A percentile compares a stretch with the other conserved stretches of the same genome.
Evolutionary conservation across 2,888 invertebrate genomes (phyloP).

Genomic region (Cataglyphis cursor): DNA sequence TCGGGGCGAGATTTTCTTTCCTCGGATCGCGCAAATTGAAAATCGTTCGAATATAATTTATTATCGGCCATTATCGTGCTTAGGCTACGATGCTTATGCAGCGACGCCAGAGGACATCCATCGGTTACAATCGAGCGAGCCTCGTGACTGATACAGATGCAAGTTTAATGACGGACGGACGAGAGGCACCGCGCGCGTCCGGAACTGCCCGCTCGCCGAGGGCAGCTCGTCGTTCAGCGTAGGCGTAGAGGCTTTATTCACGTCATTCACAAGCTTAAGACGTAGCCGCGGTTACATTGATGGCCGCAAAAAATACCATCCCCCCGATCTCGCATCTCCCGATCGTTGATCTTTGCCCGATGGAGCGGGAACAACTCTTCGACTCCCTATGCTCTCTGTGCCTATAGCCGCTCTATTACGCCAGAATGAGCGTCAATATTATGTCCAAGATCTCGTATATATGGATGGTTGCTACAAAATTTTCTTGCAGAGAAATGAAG

Average conservation of each 20-base stretch:
- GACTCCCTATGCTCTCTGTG: background rate
- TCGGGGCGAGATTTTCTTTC: background rate
- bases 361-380: constrained; percentile 22
- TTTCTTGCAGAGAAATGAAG: background rate
- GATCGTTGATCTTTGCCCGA: constrained; percentile 63
- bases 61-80: constrained; percentile 3
- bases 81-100: background rate
- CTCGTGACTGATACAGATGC: constrained; percentile 75
- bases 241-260: constrained; percentile 53
- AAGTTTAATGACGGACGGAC: constrained; percentile 60
- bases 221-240: constrained; percentile 28
- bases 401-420: constrained; percentile 10
- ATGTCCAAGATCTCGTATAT: background rate
- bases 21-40: constrained; percentile 31
- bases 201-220: constrained; percentile 38
- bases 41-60: constrained; percentile 32
- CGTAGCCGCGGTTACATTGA: constrained; percentile 11
- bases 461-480: background rate
- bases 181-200: constrained; percentile 42
- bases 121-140: constrained; percentile 60
- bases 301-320: constrained; percentile 29
- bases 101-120: constrained; percentile 17
- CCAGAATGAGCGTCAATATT: background rate
- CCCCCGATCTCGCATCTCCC: constrained; percentile 17
- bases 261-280: constrained; percentile 56